Evolutionary conservation across 2,113 vertebrate species (phyloP).

Genomic region (Onychostruthus taczanowskii): DNA sequence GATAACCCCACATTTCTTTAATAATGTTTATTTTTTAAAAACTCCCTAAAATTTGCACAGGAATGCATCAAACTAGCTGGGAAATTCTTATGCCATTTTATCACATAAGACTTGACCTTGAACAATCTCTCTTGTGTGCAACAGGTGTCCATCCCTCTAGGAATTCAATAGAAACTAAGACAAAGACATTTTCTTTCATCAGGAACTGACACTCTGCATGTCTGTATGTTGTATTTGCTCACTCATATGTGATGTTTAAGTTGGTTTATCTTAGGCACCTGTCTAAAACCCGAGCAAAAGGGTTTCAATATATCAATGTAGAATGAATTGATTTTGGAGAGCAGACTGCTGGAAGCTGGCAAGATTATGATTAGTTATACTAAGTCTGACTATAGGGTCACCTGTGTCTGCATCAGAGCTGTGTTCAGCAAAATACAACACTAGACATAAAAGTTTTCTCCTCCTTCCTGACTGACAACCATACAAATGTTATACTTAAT

Average conservation of each 20-base stretch:
- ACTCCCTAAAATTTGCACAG: background rate
- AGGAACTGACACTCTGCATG: background rate
- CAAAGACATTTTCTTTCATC: background rate
- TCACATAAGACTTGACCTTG: background rate
- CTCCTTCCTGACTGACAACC: background rate
- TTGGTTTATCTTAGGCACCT: background rate
- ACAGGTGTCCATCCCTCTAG: background rate
- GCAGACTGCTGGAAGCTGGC: background rate
- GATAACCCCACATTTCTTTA: background rate
- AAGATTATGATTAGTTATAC: background rate
- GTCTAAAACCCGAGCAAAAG: background rate
- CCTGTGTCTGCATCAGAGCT: background rate
- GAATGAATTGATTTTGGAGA: background rate
- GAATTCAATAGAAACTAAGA: background rate
- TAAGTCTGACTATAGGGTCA: background rate
- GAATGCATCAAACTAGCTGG: background rate
- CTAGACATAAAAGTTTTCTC: background rate
- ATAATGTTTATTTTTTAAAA: background rate
- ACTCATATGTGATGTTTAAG: accelerated
- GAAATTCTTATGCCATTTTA: background rate
- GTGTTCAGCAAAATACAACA: background rate
- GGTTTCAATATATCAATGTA: background rate
- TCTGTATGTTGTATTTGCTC: background rate
- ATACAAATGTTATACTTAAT: background rate
- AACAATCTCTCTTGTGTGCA: background rate